phyloP scores from a whole-genome alignment of 2,113 vertebrate genomes.

The Pseudorasbora parva region DNA sequence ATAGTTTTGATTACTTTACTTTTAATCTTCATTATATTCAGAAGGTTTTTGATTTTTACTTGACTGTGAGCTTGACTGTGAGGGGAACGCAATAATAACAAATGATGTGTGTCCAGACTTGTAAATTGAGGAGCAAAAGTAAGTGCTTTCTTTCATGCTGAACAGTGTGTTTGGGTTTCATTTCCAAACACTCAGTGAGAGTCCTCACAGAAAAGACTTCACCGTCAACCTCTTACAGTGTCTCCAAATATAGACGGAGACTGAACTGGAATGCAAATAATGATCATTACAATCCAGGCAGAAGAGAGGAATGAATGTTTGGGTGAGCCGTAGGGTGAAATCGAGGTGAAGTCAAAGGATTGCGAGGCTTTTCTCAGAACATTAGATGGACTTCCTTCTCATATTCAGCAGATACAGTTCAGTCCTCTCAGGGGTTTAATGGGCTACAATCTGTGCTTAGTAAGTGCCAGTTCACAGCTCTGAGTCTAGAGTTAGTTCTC shows the following conservation, averaged over 20 bases:
- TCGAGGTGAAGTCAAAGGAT: conserved; percentile 1
- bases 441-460: conserved; percentile 6
- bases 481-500: conserved; percentile 29
- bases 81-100: too few species aligned
- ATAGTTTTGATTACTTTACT: not conserved
- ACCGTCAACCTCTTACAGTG: not conserved
- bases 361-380: conserved; percentile 19
- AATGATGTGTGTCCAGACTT: not conserved
- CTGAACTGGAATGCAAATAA: conserved; percentile 22
- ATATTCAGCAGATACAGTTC: not conserved
- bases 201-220: conserved; percentile 37
- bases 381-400: conserved; percentile 10
- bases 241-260: conserved; percentile 16
- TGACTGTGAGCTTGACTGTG: not conserved
- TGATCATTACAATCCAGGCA: conserved; percentile 26
- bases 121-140: not conserved
- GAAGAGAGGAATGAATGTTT: conserved; percentile 37
- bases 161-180: conserved; percentile 23
- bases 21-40: too few species aligned
- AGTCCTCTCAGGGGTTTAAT: not conserved
- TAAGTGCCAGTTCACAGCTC: conserved; percentile 25
- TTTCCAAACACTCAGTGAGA: conserved; percentile 42
- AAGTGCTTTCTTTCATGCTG: not conserved
- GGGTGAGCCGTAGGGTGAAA: conserved; percentile 14
- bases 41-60: too few species aligned